Evolutionary conservation across 2,888 invertebrate species (phyloP), one percentile per base, ranked within the genome.

Genomic region (Brenthis hecate): DNA sequence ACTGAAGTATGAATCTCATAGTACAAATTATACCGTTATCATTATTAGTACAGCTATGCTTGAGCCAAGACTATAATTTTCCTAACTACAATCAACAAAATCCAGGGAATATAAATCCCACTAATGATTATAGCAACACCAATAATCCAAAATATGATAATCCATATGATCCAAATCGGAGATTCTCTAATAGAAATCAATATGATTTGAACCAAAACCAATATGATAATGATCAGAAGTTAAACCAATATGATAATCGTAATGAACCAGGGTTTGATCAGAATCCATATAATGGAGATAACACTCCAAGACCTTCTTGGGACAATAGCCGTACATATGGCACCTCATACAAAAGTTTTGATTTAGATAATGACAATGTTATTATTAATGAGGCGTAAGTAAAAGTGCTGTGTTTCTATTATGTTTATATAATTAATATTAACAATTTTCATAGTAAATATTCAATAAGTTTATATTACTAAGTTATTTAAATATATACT

Each of bases 371-470:
- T 75, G 92, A 92, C 43, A 94, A 89, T 80, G 85, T 94, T 56
- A 93, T 94, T 54, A 93, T 94, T 56, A 92, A 91, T 83, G 93
- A 94, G 81, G 93, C 94, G 94, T 94, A 83, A 93, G 94, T 91
- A 51, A 47, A 23, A 23, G 2, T 23, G 28, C 28, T 28, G 28
- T 28, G 28, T 28, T 28, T 4, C 28, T 28, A 4, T 56, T 53
- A 50, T 62, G 19, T 28, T 47, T 36, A 54, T 13, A 48, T 66
- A 47, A 32, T 13, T 23, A 47, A 32, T 71, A 32, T 23, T 32
- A 47, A 54, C 16, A 43, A 65, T n/a, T 13, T 11, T 14, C 14
- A 16, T 58, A 47, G 5, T 11, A 4, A 16, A 47, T 58, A 36
- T 58, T 48, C 6, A 58, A 8, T 48, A 1, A 3, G 11, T 47